Evolutionary conservation across 2,888 invertebrate species (phyloP).

Genomic region (Emmelina monodactyla): DNA sequence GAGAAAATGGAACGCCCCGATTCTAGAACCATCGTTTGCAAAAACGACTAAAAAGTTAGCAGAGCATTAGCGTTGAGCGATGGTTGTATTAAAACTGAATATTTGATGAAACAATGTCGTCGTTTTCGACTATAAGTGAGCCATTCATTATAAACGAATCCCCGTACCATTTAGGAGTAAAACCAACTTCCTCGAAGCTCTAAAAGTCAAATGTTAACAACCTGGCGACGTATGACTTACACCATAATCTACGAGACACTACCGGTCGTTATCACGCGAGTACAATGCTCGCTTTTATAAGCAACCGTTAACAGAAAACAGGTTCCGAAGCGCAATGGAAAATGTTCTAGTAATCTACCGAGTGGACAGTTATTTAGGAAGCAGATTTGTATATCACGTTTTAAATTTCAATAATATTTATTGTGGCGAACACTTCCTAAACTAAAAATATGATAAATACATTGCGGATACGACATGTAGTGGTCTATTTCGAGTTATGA

Average conservation of each 20-base stretch:
- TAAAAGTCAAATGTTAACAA: conserved; percentile 65
- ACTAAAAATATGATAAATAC: conserved; percentile 21
- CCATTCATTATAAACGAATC: conserved; percentile 18
- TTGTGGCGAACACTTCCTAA: conserved; percentile 46
- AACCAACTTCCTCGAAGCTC: conserved; percentile 55
- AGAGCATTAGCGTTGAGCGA: not conserved
- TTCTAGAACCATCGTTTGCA: not conserved
- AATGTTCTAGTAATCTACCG: conserved; percentile 18
- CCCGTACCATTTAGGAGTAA: conserved; percentile 44
- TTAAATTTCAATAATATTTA: conserved; percentile 33
- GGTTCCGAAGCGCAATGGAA: conserved; percentile 28
- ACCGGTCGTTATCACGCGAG: not conserved
- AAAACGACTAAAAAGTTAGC: not conserved
- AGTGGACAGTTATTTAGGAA: conserved; percentile 38
- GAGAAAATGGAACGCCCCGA: not conserved
- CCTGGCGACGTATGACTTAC: conserved; percentile 47
- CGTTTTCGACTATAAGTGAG: not conserved
- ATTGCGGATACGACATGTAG: not conserved
- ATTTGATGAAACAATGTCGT: not conserved
- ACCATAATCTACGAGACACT: conserved; percentile 16
- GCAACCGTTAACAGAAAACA: conserved; percentile 14
- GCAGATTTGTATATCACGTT: conserved; percentile 29
- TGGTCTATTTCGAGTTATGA: not conserved
- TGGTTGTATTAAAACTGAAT: not conserved
- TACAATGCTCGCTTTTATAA: conserved; percentile 3